A percentile compares a stretch with the other conserved stretches of the same genome.
phyloP scores from a whole-genome alignment of 2,888 invertebrate species.

The Drosophila lutescens region DNA sequence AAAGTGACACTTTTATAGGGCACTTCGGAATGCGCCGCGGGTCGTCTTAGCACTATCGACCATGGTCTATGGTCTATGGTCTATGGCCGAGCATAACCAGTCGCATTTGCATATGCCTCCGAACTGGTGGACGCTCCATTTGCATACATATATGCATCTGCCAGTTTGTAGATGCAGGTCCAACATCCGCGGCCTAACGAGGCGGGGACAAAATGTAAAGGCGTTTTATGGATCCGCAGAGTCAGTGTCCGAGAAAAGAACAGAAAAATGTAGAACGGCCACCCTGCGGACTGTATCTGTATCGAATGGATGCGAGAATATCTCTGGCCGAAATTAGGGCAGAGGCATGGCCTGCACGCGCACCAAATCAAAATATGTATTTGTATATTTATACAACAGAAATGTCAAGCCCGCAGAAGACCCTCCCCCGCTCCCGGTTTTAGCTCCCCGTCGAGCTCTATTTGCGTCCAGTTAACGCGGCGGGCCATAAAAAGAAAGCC shows the following conservation, averaged over 20 bases:
- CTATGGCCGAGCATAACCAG: conserved; percentile 49
- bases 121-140: conserved; percentile 37
- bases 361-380: conserved; percentile 72
- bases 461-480: conserved; percentile 77
- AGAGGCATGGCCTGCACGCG: conserved; percentile 64
- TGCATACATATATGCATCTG: conserved; percentile 67
- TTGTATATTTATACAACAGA: conserved; percentile 52
- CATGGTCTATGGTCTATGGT: not conserved
- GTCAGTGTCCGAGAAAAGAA: conserved; percentile 12
- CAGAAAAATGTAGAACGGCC: conserved; percentile 8
- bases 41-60: conserved; percentile 24
- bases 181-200: conserved; percentile 44
- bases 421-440: conserved; percentile 4
- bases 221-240: conserved; percentile 54
- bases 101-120: conserved; percentile 60
- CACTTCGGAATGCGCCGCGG: conserved; percentile 70
- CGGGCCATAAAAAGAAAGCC: conserved; percentile 68
- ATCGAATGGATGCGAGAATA: conserved; percentile 28
- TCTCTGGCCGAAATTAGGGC: conserved; percentile 53
- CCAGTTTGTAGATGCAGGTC: conserved; percentile 50
- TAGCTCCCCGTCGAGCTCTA: conserved; percentile 63
- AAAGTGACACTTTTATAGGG: conserved; percentile 77
- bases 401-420: conserved; percentile 50
- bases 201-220: conserved; percentile 48
- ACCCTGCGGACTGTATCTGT: conserved; percentile 30